Evolutionary conservation across 2,888 invertebrate genomes (phyloP).

Genomic region (Mayetiola destructor): DNA sequence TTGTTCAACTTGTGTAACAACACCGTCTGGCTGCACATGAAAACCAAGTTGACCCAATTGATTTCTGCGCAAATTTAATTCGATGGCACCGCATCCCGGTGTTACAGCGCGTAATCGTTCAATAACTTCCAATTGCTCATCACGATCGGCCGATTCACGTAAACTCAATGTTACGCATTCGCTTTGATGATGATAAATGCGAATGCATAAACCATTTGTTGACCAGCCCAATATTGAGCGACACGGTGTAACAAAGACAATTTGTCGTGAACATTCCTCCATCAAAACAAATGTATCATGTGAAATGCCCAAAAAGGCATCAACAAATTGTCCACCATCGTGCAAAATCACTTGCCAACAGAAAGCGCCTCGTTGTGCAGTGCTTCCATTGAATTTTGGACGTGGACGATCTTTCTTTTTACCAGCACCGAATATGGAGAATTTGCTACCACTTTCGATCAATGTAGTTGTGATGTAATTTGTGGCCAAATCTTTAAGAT

Average conservation of each 20-base stretch:
- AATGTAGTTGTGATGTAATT: conserved; percentile 69
- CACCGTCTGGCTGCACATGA: conserved; percentile 83
- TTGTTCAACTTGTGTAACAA: conserved; percentile 57
- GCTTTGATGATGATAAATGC: conserved; percentile 84
- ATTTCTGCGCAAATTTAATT: conserved; percentile 67
- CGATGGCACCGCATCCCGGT: conserved; percentile 58
- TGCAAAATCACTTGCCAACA: conserved; percentile 68
- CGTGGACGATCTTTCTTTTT: conserved; percentile 59
- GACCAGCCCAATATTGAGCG: conserved; percentile 55
- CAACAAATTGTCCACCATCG: conserved; percentile 54
- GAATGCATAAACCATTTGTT: conserved; percentile 45
- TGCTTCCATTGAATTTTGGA: conserved; percentile 58
- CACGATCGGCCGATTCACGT: conserved; percentile 51
- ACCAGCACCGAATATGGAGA: conserved; percentile 55
- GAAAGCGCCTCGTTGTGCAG: conserved; percentile 58
- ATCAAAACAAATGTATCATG: conserved; percentile 75
- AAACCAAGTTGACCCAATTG: conserved; percentile 74
- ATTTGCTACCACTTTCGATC: conserved; percentile 73
- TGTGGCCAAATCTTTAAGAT: conserved; percentile 79
- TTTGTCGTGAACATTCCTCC: conserved; percentile 66
- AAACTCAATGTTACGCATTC: conserved; percentile 77
- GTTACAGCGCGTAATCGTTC: conserved; percentile 69
- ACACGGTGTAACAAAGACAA: conserved; percentile 75
- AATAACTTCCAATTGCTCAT: conserved; percentile 60
- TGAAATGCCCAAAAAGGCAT: conserved; percentile 74